Evolutionary conservation across 2,113 vertebrate species (phyloP).

Genomic region (Pipra filicauda): DNA sequence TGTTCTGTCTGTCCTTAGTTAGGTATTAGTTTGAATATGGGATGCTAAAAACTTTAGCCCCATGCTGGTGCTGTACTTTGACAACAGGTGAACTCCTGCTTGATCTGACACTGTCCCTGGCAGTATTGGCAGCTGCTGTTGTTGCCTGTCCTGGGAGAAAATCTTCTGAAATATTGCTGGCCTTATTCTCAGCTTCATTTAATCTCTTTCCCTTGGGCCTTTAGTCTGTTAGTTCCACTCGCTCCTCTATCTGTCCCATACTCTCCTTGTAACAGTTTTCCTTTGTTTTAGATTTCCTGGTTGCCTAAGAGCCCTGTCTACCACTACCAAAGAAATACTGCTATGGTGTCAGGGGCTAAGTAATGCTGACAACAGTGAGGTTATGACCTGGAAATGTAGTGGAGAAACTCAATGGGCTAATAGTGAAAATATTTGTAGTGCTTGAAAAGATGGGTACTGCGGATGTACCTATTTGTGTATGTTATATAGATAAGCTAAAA

Average conservation of each 20-base stretch:
- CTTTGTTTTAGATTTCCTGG: constrained; percentile 25
- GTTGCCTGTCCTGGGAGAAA: not conserved
- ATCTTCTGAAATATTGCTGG: not conserved
- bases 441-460: not conserved
- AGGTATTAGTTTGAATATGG: not conserved
- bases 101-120: not conserved
- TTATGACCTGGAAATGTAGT: constrained; percentile 27
- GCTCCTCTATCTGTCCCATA: not conserved
- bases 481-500: not conserved
- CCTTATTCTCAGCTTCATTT: not conserved
- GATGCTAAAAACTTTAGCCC: not conserved
- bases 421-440: not conserved
- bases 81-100: not conserved
- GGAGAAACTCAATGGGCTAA: not conserved
- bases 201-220: not conserved
- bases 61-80: not conserved
- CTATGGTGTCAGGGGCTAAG: constrained; percentile 4
- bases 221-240: not conserved
- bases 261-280: not conserved
- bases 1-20: not conserved
- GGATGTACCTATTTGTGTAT: not conserved
- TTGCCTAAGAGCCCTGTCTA: not conserved
- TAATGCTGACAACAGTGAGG: not conserved
- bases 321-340: constrained; percentile 8
- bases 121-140: not conserved